These are phyloP conservation scores for Plodia interpunctella DNA, from an alignment of 1,140 invertebrate genomes.

Conservation along the genomic window DNA sequence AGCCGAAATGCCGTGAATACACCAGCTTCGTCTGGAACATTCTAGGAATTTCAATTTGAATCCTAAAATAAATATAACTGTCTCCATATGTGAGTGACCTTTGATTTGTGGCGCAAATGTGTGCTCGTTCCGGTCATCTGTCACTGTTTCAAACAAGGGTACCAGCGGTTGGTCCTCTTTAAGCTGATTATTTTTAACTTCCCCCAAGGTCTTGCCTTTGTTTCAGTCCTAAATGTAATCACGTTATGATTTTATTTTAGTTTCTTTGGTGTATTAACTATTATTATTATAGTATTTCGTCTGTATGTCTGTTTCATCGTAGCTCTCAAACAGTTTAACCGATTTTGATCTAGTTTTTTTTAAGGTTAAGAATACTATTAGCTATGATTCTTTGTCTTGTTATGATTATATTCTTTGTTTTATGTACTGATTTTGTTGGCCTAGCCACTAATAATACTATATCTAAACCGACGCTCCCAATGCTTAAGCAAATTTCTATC, in stretches of 20 bases:
- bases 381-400: too few species aligned
- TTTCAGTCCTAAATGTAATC: not conserved
- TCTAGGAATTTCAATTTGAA: not conserved
- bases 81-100: constrained; percentile 30
- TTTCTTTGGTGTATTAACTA: not conserved
- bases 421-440: too few species aligned
- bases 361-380: too few species aligned
- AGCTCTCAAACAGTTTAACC: too few species aligned
- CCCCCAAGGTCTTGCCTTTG: constrained; percentile 12
- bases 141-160: constrained; percentile 32
- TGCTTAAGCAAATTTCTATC: too few species aligned
- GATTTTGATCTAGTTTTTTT: too few species aligned
- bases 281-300: not conserved
- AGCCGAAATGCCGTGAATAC: too few species aligned
- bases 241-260: not conserved
- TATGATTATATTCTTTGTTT: too few species aligned
- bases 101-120: constrained; percentile 33
- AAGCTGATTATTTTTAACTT: constrained; percentile 22
- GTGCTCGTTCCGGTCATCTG: constrained; percentile 35
- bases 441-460: too few species aligned
- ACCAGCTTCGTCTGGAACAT: not conserved
- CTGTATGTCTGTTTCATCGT: too few species aligned
- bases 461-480: too few species aligned
- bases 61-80: constrained; percentile 22
- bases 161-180: constrained; percentile 17